phyloP scores from a whole-genome alignment of 2,797 vertebrate genomes.

The Scolopax bukidnonensis region DNA sequence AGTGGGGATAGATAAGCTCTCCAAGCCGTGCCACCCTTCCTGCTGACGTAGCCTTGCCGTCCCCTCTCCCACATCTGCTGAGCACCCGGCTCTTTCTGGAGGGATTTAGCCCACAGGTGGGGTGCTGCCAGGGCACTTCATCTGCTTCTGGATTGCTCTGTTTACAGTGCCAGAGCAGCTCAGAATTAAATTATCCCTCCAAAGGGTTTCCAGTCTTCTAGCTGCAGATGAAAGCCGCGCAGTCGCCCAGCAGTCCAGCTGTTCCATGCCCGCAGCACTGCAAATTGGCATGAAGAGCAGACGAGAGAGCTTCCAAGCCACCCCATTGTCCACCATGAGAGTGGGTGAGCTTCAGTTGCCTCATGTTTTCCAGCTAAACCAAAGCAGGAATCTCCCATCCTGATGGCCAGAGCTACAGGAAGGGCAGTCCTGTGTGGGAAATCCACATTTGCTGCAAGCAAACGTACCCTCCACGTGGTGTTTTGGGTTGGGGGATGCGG shows the following conservation, averaged over 20 bases:
- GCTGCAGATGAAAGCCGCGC: constrained; percentile 31
- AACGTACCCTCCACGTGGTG: fast-evolving
- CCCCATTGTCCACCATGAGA: neutral
- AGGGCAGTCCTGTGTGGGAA: constrained; percentile 11
- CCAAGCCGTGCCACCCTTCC: neutral
- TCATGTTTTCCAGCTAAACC: constrained; percentile 25
- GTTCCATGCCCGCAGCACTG: constrained; percentile 29
- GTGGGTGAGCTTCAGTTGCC: neutral
- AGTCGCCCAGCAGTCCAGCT: constrained; percentile 50
- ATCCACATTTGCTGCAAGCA: neutral
- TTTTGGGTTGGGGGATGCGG: neutral
- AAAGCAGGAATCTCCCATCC: constrained; percentile 6
- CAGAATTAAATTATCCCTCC: constrained; percentile 43
- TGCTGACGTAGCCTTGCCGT: neutral
- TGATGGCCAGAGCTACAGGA: neutral
- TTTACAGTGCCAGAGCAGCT: constrained; percentile 58
- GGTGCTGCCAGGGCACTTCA: constrained; percentile 19
- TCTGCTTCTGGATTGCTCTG: constrained; percentile 24
- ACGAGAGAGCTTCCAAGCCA: constrained; percentile 22
- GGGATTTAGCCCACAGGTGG: constrained; percentile 62
- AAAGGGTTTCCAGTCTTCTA: constrained; percentile 37
- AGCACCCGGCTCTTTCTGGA: neutral
- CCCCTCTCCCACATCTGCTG: neutral
- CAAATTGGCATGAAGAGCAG: constrained; percentile 25
- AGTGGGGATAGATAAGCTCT: neutral